These are phyloP conservation scores for Caretta caretta DNA, from an alignment of 2,113 vertebrate genomes.

Conservation along the genomic window DNA sequence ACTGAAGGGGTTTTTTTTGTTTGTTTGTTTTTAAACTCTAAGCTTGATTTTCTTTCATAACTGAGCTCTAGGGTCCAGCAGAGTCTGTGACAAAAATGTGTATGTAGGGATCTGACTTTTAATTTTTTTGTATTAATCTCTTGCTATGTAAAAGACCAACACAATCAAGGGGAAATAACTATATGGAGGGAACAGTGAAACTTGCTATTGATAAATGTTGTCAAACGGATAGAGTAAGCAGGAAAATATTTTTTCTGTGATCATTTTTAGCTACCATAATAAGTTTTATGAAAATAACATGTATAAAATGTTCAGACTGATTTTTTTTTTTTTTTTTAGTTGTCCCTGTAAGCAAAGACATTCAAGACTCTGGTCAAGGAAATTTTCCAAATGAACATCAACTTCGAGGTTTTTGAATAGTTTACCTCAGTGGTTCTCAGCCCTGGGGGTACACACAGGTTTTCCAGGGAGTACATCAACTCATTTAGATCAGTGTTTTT, in stretches of 20 bases:
- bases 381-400: neutral
- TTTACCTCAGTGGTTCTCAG: neutral
- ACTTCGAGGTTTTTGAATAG: neutral
- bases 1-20: neutral
- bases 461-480: too few species aligned
- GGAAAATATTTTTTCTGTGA: neutral
- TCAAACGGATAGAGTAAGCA: neutral
- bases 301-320: neutral
- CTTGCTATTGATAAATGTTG: neutral
- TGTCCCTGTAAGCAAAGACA: neutral
- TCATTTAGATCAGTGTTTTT: too few species aligned
- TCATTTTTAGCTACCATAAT: neutral
- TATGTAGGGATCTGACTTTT: neutral
- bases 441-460: too few species aligned
- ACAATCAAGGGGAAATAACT: neutral
- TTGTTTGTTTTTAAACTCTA: neutral
- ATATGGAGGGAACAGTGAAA: neutral
- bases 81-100: neutral
- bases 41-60: neutral
- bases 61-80: neutral
- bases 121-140: neutral
- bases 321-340: neutral
- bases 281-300: neutral
- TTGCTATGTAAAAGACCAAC: neutral
- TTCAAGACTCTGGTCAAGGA: neutral